These are phyloP conservation scores for Prochilodus magdalenae DNA, from an alignment of 2,113 vertebrate genomes.

Conservation along the genomic window DNA sequence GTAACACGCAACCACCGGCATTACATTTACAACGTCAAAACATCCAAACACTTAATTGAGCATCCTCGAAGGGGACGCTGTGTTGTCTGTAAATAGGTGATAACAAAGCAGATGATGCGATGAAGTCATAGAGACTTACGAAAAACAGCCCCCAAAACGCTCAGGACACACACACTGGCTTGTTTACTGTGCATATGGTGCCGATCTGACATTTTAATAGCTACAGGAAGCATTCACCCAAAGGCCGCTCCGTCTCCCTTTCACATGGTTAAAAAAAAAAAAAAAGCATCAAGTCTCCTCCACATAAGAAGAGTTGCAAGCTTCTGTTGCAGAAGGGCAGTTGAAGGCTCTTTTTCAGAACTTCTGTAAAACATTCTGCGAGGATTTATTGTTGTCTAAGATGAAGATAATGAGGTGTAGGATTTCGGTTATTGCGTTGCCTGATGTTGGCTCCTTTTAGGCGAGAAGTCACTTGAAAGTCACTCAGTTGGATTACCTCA, in stretches of 20 bases:
- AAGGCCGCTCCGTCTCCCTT: not conserved
- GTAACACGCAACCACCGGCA: too few relatives aligned
- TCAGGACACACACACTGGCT: not conserved
- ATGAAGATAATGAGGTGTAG: slow-evolving; percentile 15
- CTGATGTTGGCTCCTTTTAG: not conserved
- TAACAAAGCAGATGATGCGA: slow-evolving; percentile 23
- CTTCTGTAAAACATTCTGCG: not conserved
- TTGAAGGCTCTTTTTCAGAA: not conserved
- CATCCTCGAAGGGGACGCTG: not conserved
- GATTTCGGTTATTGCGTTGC: not conserved
- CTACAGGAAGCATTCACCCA: slow-evolving; percentile 18
- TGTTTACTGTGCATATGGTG: slow-evolving; percentile 26
- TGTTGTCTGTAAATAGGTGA: slow-evolving; percentile 22
- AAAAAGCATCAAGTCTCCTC: not conserved
- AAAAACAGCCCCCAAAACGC: not conserved
- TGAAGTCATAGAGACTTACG: slow-evolving; percentile 38
- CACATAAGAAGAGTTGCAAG: not conserved
- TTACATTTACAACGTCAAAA: too few relatives aligned
- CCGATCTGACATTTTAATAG: slow-evolving; percentile 18
- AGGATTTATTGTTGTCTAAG: slow-evolving; percentile 24
- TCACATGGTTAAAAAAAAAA: not conserved
- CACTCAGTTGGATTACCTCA: not conserved
- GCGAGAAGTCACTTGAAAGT: not conserved
- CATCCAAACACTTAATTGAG: slow-evolving; percentile 36
- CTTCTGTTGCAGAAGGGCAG: not conserved